Evolutionary conservation across 2,888 invertebrate species (phyloP).

Genomic region (Ecdyonurus torrentis): DNA sequence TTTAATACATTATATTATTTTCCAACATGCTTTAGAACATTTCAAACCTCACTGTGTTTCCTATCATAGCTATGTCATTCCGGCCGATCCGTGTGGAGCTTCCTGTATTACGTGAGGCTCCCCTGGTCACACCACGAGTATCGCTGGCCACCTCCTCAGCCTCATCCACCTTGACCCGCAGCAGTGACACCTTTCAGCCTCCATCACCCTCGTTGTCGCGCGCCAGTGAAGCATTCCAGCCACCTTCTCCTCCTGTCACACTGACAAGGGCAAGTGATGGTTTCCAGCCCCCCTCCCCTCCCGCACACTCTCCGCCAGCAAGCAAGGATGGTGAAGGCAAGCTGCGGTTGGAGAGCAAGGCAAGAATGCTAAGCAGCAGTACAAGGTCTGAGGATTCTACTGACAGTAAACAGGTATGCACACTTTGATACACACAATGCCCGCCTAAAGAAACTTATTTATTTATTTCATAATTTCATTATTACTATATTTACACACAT

Average conservation of each 20-base stretch:
- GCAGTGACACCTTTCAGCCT: not conserved
- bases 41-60: too few species aligned
- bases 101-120: not conserved
- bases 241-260: not conserved
- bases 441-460: too few species aligned
- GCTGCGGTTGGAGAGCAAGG: not conserved
- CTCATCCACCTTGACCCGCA: not conserved
- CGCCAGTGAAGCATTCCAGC: not conserved
- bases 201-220: not conserved
- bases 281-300: too few species aligned
- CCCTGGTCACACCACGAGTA: not conserved
- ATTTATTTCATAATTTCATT: too few species aligned
- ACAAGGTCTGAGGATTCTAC: conserved; percentile 1
- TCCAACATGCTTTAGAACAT: too few species aligned
- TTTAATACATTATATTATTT: too few species aligned
- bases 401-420: not conserved
- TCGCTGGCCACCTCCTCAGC: not conserved
- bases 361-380: not conserved
- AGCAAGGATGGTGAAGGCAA: not conserved
- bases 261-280: too few species aligned
- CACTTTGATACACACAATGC: too few species aligned
- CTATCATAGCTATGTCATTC: conserved; percentile 1
- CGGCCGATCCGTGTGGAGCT: conserved; percentile 6
- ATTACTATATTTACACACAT: too few species aligned
- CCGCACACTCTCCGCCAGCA: not conserved